A percentile compares a stretch with the other conserved stretches of the same genome.
phyloP scores from a whole-genome alignment of 2,113 vertebrate genomes.

The Kobus ellipsiprymnus region DNA sequence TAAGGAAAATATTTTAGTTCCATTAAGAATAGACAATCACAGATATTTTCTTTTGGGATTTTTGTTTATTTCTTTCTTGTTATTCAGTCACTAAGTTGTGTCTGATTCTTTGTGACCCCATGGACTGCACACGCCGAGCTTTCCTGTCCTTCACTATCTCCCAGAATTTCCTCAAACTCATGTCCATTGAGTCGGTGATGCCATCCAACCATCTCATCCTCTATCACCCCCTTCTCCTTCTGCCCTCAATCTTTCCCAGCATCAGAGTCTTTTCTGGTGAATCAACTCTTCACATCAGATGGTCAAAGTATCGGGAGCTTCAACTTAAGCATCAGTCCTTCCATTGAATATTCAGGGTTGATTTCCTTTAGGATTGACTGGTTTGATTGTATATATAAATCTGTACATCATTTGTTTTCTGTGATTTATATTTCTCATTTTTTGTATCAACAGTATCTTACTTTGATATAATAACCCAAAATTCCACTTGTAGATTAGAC shows the following conservation, averaged over 20 bases:
- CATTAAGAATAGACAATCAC: background rate
- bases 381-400: background rate
- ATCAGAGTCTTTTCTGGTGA: background rate
- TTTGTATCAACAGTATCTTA: background rate
- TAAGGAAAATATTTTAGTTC: background rate
- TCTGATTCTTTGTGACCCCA: background rate
- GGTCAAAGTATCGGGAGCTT: background rate
- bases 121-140: background rate
- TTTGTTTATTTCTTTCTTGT: background rate
- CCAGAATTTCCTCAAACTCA: background rate
- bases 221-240: background rate
- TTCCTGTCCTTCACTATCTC: background rate
- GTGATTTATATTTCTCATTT: background rate
- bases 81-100: background rate
- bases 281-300: background rate
- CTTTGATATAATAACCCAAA: background rate
- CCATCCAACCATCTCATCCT: background rate
- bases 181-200: background rate
- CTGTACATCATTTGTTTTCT: background rate
- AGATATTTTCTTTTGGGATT: background rate
- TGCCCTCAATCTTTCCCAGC: background rate
- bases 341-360: background rate
- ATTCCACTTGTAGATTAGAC: background rate
- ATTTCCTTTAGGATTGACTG: background rate
- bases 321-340: background rate